Percentiles rank a stretch among this genome's conserved stretches.
phyloP scores from a whole-genome alignment of 2,888 invertebrate genomes.

The Axea sp. region DNA sequence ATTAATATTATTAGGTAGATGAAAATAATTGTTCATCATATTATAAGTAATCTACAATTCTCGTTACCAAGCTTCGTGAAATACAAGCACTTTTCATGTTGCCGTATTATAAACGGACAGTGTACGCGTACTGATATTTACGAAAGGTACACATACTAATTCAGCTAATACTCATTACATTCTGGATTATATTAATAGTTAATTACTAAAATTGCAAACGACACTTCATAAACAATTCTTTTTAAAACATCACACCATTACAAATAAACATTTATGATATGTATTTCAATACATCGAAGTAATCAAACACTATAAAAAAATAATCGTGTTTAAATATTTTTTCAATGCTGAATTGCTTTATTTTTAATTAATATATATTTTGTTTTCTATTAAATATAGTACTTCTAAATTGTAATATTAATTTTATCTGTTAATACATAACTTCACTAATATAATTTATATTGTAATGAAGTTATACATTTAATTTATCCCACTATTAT shows the following conservation, averaged over 20 bases:
- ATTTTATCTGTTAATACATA: no score
- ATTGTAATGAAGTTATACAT: no score
- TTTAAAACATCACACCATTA: not conserved
- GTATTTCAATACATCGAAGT: no score
- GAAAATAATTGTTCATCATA: constrained; percentile 18
- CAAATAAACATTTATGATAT: not conserved
- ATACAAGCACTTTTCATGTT: constrained; percentile 9
- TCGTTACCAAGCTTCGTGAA: constrained; percentile 20
- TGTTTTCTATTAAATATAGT: no score
- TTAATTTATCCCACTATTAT: no score
- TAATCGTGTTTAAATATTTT: no score
- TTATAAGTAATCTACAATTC: constrained; percentile 9
- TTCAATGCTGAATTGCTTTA: no score
- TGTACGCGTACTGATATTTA: constrained; percentile 11
- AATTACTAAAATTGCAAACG: constrained; percentile 31
- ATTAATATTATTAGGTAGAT: constrained; percentile 11
- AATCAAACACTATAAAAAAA: no score
- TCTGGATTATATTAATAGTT: constrained; percentile 23
- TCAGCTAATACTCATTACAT: constrained; percentile 19
- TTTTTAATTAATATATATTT: no score
- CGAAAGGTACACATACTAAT: not conserved
- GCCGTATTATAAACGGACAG: constrained; percentile 12
- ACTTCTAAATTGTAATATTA: no score
- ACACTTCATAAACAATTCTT: not conserved
- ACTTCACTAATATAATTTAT: no score